Evolutionary conservation across 37 sponge, comb jelly and placozoan species (phyloP), one percentile per base, ranked within the genome.

Genomic region (Beroe ovata): DNA sequence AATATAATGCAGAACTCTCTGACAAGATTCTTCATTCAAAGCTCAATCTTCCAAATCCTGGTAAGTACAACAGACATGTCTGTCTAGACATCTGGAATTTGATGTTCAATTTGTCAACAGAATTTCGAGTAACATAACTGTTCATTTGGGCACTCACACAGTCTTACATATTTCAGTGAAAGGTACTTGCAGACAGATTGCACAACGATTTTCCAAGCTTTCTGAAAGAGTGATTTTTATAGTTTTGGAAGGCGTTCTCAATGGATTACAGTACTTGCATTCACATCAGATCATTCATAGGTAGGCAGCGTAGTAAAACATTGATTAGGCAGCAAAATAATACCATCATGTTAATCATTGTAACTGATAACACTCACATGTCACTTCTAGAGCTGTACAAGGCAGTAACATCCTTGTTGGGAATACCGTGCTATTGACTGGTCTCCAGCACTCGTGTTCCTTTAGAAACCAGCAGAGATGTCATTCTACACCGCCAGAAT

Each of bases 261-360:
- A 42, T 77, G 84, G 25, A 1, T 42, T 77, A 25, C 23, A 77
- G 8, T 77, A 77, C 25, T 35, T 77, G 20, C 84, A 77, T 23
- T 42, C 54, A 22, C 84, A 77, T 23, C 84, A 77, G 38, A 77
- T 77, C 1, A 42, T 77, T 23, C 84, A 77, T 40, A 77, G 84
- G 84, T 77, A 22, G 41, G 47, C 8, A n/a, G n/a, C n/a, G n/a
- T n/a, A n/a, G n/a, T n/a, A n/a, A n/a, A n/a, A n/a, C n/a, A n/a
- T n/a, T n/a, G n/a, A n/a, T n/a, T n/a, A n/a, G n/a, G n/a, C n/a
- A n/a, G n/a, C n/a, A n/a, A n/a, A n/a, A n/a, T n/a, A n/a, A n/a
- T n/a, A n/a, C n/a, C n/a, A n/a, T n/a, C n/a, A n/a, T n/a, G n/a
- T n/a, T n/a, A n/a, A n/a, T n/a, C n/a, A n/a, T n/a, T n/a, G n/a